Evolutionary conservation across 2,113 vertebrate genomes (phyloP), one percentile per base, ranked within the genome.

Genomic region (Dipodomys merriami): DNA sequence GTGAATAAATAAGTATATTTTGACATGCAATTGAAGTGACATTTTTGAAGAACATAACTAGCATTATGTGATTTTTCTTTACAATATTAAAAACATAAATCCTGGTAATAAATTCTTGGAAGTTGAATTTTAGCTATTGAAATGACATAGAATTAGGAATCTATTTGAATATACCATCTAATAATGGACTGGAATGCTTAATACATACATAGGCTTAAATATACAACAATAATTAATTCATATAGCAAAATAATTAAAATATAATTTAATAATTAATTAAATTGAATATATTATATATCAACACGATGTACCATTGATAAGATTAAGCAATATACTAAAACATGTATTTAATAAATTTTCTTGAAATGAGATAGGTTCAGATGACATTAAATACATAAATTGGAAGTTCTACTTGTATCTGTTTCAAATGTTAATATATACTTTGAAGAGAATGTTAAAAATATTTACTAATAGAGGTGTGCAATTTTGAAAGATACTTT

Each of bases 1-100:
- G 82, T 79, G 6, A 91, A 68, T 81, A 90, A 64, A 76, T 88
- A 86, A 87, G 46, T 60, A 73, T 33, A 74, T 95, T 91, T 96
- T 88, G 74, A 88, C 60, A 86, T 78, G 62, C 94, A 71, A 67
- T 79, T 82, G 85, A 85, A 91, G 49, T 74, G 39, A 39, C 27
- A 73, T 35, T 92, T 88, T 76, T 77, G 46, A 92, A 89, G 39
- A 86, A 80, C 4, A 88, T 57, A 83, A 16, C 20, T 5, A 86
- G 74, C 0, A 22, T 60, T 88, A 88, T 9, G 73, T 39, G 2
- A 7, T 82, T 92, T 92, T 88, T 12, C 12, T 84, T 11, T 81
- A 30, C 74, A 86, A 92, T 73, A 86, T 35, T 83, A 88, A 84
- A 89, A 93, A 8, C 80, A 67, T 67, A 77, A 86, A 94, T 89